These are phyloP conservation scores for Gnathonemus echidnorhynchus DNA, from an alignment of 2,113 vertebrate genomes.

Conservation along the genomic window DNA sequence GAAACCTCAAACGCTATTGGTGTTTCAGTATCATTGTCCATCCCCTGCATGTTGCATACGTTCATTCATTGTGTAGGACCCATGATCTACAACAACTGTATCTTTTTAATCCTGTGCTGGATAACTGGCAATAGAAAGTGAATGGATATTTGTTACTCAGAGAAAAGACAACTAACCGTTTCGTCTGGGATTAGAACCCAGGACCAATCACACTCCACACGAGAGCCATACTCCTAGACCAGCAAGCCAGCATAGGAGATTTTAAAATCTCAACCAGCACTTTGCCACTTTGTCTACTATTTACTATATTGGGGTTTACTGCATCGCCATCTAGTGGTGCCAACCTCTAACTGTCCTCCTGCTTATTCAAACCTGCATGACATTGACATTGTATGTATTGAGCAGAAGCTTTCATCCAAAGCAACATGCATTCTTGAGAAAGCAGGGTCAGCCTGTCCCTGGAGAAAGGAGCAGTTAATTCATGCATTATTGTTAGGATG, in stretches of 20 bases:
- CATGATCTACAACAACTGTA: too few relatives aligned
- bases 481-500: neutral
- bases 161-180: too few relatives aligned
- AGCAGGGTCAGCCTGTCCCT: too few relatives aligned
- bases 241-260: neutral
- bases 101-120: too few relatives aligned
- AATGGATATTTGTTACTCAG: too few relatives aligned
- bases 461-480: neutral
- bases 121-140: too few relatives aligned
- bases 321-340: neutral
- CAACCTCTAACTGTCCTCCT: neutral
- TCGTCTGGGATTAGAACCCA: too few relatives aligned
- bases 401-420: neutral
- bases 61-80: too few relatives aligned
- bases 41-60: too few relatives aligned
- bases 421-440: neutral
- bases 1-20: too few relatives aligned
- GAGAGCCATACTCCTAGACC: neutral
- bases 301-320: neutral
- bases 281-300: neutral
- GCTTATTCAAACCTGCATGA: neutral
- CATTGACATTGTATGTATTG: neutral
- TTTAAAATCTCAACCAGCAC: neutral
- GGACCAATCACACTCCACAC: neutral
- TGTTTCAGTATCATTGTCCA: too few relatives aligned